Conservation (phyloP, 1,140 invertebrate genomes). For the Cylas formicarius region DNA sequence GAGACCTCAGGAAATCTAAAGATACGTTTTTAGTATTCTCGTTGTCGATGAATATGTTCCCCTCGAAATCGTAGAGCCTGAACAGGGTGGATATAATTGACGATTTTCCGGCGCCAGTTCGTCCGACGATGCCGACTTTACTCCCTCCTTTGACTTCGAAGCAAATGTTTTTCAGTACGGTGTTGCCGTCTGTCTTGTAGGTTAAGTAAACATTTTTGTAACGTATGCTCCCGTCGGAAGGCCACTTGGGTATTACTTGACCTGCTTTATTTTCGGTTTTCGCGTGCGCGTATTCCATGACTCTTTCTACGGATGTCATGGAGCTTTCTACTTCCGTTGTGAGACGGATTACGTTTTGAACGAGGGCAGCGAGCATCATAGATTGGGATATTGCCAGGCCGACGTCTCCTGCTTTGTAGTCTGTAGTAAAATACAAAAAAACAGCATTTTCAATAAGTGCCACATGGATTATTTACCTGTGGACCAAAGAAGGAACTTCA, state of each 20-base stretch:
- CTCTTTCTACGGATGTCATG: constrained; percentile 73
- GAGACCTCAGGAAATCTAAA: constrained; percentile 49
- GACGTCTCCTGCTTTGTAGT: constrained; percentile 40
- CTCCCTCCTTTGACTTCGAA: constrained; percentile 54
- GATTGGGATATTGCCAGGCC: constrained; percentile 48
- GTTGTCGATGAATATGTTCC: constrained; percentile 55
- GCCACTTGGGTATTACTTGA: constrained; percentile 56
- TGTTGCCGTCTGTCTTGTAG: constrained; percentile 52
- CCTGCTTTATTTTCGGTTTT: constrained; percentile 46
- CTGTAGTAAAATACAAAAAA: constrained; percentile 10
- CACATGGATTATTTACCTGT: constrained; percentile 17
- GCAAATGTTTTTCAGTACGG: constrained; percentile 58
- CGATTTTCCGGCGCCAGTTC: constrained; percentile 60
- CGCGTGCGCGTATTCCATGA: constrained; percentile 55
- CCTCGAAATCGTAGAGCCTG: constrained; percentile 55
- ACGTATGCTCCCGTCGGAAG: constrained; percentile 57
- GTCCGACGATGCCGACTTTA: constrained; percentile 44
- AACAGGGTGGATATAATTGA: constrained; percentile 69
- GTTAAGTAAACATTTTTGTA: constrained; percentile 59
- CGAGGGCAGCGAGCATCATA: constrained; percentile 16
- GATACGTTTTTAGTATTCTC: constrained; percentile 59
- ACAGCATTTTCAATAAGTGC: neutral
- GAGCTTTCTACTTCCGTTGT: constrained; percentile 61
- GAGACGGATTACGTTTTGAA: constrained; percentile 58
- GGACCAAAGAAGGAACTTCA: constrained; percentile 44